A percentile compares a stretch with the other conserved stretches of the same genome.
Evolutionary conservation across 2,113 vertebrate genomes (phyloP).

Genomic region (Oryzias woworae): DNA sequence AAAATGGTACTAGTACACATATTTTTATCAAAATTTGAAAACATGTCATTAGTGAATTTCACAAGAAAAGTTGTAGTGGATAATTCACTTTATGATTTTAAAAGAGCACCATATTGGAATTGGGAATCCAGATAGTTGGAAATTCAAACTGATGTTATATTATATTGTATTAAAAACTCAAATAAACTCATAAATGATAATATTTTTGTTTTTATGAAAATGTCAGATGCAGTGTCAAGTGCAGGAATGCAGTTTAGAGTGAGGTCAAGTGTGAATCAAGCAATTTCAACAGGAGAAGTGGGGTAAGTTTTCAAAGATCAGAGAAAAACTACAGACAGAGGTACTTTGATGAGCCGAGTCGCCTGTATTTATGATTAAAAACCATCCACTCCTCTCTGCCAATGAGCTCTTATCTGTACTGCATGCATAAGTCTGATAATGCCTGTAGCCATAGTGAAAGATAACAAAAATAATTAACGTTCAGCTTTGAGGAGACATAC

Average conservation of each 20-base stretch:
- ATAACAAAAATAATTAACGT: conserved; percentile 82
- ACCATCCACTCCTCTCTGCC: conserved; percentile 61
- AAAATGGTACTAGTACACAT: too few relatives aligned
- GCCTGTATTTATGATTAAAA: conserved; percentile 76
- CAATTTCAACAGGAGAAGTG: conserved; percentile 41
- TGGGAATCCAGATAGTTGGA: too few relatives aligned
- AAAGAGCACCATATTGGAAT: too few relatives aligned
- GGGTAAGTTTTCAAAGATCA: conserved; percentile 68
- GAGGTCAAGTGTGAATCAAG: conserved; percentile 39
- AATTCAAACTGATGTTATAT: too few relatives aligned
- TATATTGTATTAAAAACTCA: too few relatives aligned
- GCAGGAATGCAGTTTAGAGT: background rate
- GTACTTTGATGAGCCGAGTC: conserved; percentile 73
- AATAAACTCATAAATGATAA: too few relatives aligned
- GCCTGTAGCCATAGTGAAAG: conserved; percentile 73
- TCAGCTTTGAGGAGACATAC: conserved; percentile 69
- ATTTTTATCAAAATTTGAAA: too few relatives aligned
- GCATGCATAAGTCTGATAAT: conserved; percentile 76
- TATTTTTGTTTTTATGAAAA: conserved; percentile 2
- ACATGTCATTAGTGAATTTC: too few relatives aligned
- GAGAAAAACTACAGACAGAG: conserved; percentile 66
- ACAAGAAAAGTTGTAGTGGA: too few relatives aligned
- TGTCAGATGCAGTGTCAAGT: too few relatives aligned
- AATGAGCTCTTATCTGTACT: conserved; percentile 77
- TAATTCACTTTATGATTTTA: too few relatives aligned